Base-by-base conservation (phyloP, 2,113 vertebrate genomes). In the Megaceryle maxima region DNA sequence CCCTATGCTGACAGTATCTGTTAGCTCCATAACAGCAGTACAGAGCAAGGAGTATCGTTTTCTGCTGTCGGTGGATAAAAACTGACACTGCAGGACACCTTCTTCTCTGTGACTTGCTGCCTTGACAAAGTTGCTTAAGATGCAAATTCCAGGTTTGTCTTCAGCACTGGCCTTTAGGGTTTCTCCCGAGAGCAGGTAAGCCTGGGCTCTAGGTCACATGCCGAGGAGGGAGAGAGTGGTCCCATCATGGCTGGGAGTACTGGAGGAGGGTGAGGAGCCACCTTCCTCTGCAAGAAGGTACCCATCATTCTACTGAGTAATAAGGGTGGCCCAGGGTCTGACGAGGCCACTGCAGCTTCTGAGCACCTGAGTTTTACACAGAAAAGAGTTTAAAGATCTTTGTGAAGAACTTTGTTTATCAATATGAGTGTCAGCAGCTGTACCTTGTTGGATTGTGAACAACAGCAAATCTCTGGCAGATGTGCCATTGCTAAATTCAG, bases 121-220 rank as follows among this genome's bases (percentile, higher is more conserved):
- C 37, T 87, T 81, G 63, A 62, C 69, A 24, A n/a, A 80, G 43
- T 63, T n/a, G 13, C 18, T 69, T 41, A 69, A 51, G 39, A n/a
- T 53, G 33, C 35, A 35, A 60, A 46, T 85, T 75, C 64, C 56
- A 1, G 31, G 19, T 35, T 64, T 64, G 24, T 68, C 14, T 31
- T 53, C 11, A 81, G 19, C 2, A 1, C 41, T 87, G 35, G 53
- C n/a, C 46, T 67, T 79, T 1, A 10, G 33, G 26, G 35, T 57
- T 56, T 88, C 44, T 87, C 16, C 39, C 0, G 0, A 37, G 35
- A 75, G 16, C 13, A 26, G 64, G 9, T 51, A 0, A 50, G 29
- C 22, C 46, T 78, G 41, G 8, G 6, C 57, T 67, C 8, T 56
- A 56, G 55, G 15, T 31, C 13, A 2, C 1, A 1, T 3, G 2